Percentiles rank a stretch among this genome's conserved stretches.
Evolutionary conservation across 2,113 vertebrate genomes (phyloP).

Genomic region (Coracopsis vasa): DNA sequence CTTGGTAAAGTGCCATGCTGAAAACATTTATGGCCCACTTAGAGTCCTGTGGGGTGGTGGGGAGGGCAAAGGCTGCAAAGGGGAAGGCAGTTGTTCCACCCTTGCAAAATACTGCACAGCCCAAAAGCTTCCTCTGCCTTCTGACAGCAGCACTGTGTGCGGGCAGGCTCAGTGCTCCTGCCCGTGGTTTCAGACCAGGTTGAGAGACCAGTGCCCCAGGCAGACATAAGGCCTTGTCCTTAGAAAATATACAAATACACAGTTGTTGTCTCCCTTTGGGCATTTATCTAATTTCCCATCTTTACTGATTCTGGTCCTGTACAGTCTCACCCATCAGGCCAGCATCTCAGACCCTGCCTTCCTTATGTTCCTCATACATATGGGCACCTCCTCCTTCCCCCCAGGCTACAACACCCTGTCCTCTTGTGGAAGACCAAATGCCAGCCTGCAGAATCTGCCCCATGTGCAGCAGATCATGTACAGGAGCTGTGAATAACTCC

Average conservation of each 20-base stretch:
- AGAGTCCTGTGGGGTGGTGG: background rate
- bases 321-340: background rate
- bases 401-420: background rate
- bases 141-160: background rate
- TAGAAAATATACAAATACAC: background rate
- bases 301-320: background rate
- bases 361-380: background rate
- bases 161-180: background rate
- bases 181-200: background rate
- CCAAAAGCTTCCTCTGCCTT: background rate
- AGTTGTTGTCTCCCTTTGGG: background rate
- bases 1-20: conserved; percentile 57
- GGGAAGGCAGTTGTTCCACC: conserved; percentile 18
- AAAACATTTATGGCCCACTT: conserved; percentile 62
- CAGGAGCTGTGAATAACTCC: background rate
- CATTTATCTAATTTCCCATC: background rate
- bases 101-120: background rate
- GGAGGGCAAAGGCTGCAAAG: background rate
- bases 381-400: background rate
- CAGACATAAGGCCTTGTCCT: background rate
- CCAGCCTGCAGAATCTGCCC: background rate
- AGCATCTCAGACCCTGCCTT: background rate
- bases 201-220: background rate
- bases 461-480: background rate
- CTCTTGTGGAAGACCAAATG: background rate